These are phyloP conservation scores for Altica lythri DNA, from an alignment of 2,888 invertebrate species.

Conservation along the genomic window DNA sequence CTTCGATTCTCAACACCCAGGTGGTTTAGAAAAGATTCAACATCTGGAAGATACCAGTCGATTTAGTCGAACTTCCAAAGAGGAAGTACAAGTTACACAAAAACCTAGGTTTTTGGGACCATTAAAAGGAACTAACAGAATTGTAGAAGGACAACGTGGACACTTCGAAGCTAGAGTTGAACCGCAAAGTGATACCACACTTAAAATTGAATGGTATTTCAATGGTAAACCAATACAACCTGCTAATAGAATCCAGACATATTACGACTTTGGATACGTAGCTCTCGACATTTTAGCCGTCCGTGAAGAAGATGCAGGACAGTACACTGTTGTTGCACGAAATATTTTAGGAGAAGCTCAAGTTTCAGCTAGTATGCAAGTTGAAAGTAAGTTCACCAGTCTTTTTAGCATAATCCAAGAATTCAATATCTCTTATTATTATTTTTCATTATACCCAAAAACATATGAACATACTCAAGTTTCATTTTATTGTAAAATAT, in stretches of 20 bases:
- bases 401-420: too few relatives aligned
- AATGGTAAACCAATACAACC: slow-evolving; percentile 90
- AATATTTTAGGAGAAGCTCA: slow-evolving; percentile 91
- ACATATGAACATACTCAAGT: too few relatives aligned
- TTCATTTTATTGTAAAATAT: too few relatives aligned
- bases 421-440: too few relatives aligned
- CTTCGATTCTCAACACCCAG: slow-evolving; percentile 89
- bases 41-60: slow-evolving; percentile 83
- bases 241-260: slow-evolving; percentile 90
- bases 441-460: too few relatives aligned
- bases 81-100: slow-evolving; percentile 75
- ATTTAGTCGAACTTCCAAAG: slow-evolving; percentile 67
- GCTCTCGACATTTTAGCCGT: slow-evolving; percentile 93
- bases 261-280: slow-evolving; percentile 96
- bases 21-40: slow-evolving; percentile 89
- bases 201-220: slow-evolving; percentile 96
- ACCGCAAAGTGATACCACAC: slow-evolving; percentile 90
- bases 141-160: slow-evolving; percentile 90
- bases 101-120: slow-evolving; percentile 88
- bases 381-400: slow-evolving; percentile 92
- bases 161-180: slow-evolving; percentile 95
- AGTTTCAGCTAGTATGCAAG: slow-evolving; percentile 79
- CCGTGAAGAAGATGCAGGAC: slow-evolving; percentile 89
- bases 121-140: slow-evolving; percentile 89
- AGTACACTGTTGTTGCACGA: slow-evolving; percentile 90